phyloP scores from a whole-genome alignment of 1,140 invertebrate species.

The Penaeus chinensis region DNA sequence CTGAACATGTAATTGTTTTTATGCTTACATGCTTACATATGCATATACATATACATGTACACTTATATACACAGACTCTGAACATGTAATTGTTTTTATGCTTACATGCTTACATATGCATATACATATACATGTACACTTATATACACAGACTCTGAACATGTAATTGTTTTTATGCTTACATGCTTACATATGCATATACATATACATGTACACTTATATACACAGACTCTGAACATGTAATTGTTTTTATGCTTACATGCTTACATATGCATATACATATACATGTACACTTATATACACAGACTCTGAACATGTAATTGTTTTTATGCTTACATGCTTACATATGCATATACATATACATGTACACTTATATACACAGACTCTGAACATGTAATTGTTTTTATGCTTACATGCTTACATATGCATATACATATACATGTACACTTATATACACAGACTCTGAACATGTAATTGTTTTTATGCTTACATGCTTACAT shows the following conservation, averaged over 20 bases:
- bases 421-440: not conserved
- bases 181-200: no score
- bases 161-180: no score
- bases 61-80: not conserved
- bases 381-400: not conserved
- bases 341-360: not conserved
- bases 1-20: no score
- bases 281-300: slow-evolving; percentile 5
- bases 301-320: not conserved
- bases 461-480: no score
- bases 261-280: not conserved
- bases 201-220: slow-evolving; percentile 5
- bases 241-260: no score
- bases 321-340: no score
- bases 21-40: no score
- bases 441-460: not conserved
- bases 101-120: no score
- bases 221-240: not conserved
- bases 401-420: no score
- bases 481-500: no score
- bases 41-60: not conserved
- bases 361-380: not conserved
- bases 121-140: slow-evolving; percentile 1
- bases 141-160: not conserved
- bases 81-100: no score